Evolutionary conservation across 2,888 invertebrate genomes (phyloP).

Genomic region (Andrena haemorrhoa): DNA sequence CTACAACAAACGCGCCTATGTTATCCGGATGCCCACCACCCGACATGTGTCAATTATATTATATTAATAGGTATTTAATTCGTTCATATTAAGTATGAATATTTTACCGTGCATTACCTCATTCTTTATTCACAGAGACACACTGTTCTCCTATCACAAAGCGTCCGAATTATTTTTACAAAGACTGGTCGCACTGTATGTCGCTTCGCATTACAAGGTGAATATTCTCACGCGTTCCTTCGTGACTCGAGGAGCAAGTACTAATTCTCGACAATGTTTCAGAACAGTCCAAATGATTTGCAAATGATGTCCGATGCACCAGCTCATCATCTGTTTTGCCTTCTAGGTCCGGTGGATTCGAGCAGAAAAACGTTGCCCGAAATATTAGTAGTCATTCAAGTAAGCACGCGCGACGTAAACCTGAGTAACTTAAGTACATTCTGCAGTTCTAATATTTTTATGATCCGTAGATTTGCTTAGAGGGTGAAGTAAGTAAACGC

Average conservation of each 20-base stretch:
- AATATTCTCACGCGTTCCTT: conserved; percentile 41
- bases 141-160: conserved; percentile 98
- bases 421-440: conserved; percentile 5
- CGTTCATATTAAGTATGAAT: not conserved
- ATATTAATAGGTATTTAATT: conserved; percentile 87
- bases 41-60: conserved; percentile 94
- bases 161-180: conserved; percentile 97
- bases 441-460: conserved; percentile 29
- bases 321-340: conserved; percentile 98
- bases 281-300: conserved; percentile 99
- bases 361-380: conserved; percentile 92
- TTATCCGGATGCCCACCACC: conserved; percentile 95
- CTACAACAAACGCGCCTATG: conserved; percentile 89
- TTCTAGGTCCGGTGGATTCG: conserved; percentile 94
- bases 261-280: conserved; percentile 65
- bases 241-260: conserved; percentile 12
- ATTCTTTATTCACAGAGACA: conserved; percentile 89
- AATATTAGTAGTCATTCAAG: conserved; percentile 96
- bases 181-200: conserved; percentile 96
- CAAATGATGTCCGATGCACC: conserved; percentile 99
- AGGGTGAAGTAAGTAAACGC: conserved; percentile 90
- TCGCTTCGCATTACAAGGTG: conserved; percentile 98
- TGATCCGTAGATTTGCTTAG: conserved; percentile 87
- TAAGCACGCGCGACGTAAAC: conserved; percentile 71
- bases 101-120: too few relatives aligned